Conservation (phyloP, 2,888 invertebrate species). For the Andrena trimmerana region DNA sequence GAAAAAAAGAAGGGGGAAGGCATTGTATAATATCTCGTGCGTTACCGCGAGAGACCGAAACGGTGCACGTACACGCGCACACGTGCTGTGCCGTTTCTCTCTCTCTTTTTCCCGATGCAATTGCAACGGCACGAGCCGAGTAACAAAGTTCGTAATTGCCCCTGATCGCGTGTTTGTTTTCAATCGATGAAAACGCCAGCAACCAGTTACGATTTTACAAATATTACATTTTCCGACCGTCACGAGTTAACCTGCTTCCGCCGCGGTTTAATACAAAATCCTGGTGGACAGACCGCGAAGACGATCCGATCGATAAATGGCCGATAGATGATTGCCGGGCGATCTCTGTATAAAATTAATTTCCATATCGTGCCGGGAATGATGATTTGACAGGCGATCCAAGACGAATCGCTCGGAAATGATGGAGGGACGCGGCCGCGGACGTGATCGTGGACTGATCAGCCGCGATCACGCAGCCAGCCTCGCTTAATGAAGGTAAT, state of each 20-base stretch:
- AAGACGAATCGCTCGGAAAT: conserved; percentile 61
- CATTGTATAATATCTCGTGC: conserved; percentile 81
- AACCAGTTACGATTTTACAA: background rate
- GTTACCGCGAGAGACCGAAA: conserved; percentile 73
- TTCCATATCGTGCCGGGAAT: conserved; percentile 35
- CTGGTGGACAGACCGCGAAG: too few species aligned
- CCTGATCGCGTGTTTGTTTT: conserved; percentile 49
- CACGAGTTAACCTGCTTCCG: too few species aligned
- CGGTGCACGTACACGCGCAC: conserved; percentile 48
- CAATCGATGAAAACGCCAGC: conserved; percentile 23
- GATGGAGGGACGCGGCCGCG: conserved; percentile 49
- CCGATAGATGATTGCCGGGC: background rate
- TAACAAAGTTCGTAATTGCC: conserved; percentile 59
- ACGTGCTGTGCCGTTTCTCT: conserved; percentile 14
- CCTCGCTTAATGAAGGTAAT: conserved; percentile 84
- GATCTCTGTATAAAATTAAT: conserved; percentile 26
- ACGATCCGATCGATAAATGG: background rate
- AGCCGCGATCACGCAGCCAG: conserved; percentile 72
- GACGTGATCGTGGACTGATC: conserved; percentile 67
- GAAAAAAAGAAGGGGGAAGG: conserved; percentile 44
- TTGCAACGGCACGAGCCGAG: conserved; percentile 51
- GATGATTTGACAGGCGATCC: conserved; percentile 64
- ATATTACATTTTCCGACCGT: background rate
- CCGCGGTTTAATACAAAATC: background rate
- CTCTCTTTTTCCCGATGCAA: background rate